phyloP scores from a whole-genome alignment of 1,140 invertebrate genomes.

The Bacillus rossius region DNA sequence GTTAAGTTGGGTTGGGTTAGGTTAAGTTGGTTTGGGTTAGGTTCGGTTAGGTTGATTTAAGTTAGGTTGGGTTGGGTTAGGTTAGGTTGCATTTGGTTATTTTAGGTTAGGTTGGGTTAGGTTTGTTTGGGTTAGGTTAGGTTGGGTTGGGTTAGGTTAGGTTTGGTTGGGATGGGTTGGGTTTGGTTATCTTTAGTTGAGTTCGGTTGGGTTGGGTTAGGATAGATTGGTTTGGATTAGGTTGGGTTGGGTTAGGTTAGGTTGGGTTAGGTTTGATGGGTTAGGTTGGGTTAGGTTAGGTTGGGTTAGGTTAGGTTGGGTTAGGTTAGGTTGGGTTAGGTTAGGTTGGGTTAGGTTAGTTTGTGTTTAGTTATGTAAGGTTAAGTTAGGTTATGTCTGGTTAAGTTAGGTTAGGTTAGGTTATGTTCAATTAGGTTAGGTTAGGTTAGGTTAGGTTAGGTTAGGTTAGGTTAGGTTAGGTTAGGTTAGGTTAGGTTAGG shows the following conservation, averaged over 20 bases:
- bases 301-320: neutral
- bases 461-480: too few species aligned
- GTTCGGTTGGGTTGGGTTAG: neutral
- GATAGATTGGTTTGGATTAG: too few species aligned
- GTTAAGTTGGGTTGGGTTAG: slow-evolving; percentile 10
- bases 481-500: too few species aligned
- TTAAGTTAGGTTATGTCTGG: neutral
- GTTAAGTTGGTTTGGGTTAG: neutral
- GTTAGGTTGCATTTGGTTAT: slow-evolving; percentile 6
- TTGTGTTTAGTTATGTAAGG: neutral
- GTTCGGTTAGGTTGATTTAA: slow-evolving; percentile 1
- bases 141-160: slow-evolving; percentile 3
- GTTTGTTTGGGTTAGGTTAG: neutral
- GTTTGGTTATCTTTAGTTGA: too few species aligned
- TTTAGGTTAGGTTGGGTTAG: neutral
- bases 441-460: too few species aligned
- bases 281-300: neutral
- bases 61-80: slow-evolving; percentile 6
- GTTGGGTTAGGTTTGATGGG: neutral
- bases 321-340: neutral
- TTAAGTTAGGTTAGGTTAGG: neutral
- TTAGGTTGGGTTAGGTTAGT: neutral
- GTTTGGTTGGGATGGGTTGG: neutral
- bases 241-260: neutral
- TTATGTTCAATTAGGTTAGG: too few species aligned